Base-by-base conservation (phyloP, 2,888 invertebrate genomes). In the Rhagonycha fulva region DNA sequence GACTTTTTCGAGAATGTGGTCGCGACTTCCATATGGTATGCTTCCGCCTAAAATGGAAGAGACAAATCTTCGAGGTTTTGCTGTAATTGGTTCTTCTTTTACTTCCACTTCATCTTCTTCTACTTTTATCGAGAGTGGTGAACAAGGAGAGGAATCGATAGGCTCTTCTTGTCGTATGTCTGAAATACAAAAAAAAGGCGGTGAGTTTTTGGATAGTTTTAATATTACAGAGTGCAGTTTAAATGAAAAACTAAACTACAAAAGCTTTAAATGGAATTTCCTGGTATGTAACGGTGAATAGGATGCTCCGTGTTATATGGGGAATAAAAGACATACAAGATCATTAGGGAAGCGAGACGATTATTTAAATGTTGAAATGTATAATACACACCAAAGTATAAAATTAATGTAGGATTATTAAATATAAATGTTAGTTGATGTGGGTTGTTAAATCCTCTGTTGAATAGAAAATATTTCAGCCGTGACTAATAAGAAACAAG, bases 1-100 rank as follows among this genome's bases (percentile, higher is more conserved):
- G 19, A 95, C 95, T 84, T 93, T 91, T 68, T 95, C 95, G n/a
- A 94, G 89, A 3, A 95, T 93, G 85, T 94, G 93, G 67, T 93
- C 92, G 82, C 93, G 90, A 82, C 94, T 94, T n/a, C 94, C 94
- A 82, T 95, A 95, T 4, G 95, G 95, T 63, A 94, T 91, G 83
- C 94, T 94, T 19, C 95, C 95, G 28, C 95, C 95, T 30, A 95
- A 90, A 83, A 95, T 94, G 19, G 95, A 95, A 23, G 95, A 95
- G 79, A 94, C 93, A 85, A 95, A 95, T 80, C 94, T 90, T 63
- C 92, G 88, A 0, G 92, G 91, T 9, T 47, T 47, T 47, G 47
- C 47, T 7, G n/a, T 7, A 9, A 47, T 47, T 47, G 47, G 47
- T 47, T 47, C 47, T 3, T 47, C 47, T 9, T 47, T 47, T n/a